Conservation (phyloP, 2,113 vertebrate genomes). For the Prolemur simus region DNA sequence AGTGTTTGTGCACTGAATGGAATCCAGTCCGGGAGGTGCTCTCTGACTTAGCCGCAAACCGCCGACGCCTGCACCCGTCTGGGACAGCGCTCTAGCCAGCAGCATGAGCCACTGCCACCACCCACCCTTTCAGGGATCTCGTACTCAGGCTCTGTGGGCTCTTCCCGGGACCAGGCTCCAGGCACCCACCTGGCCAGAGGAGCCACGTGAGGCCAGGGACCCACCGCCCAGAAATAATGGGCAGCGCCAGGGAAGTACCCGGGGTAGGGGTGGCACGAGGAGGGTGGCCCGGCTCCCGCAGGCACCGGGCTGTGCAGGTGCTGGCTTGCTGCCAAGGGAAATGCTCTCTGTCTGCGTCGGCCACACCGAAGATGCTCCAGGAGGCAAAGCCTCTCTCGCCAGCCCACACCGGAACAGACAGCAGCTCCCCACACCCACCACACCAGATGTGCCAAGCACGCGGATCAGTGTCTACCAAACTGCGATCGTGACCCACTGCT, state of each 20-base stretch:
- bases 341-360: accelerated
- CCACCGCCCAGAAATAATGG: not conserved
- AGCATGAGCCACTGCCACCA: no score
- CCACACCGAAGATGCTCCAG: not conserved
- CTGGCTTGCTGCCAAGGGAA: not conserved
- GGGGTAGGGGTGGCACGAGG: not conserved
- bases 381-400: not conserved
- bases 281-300: accelerated
- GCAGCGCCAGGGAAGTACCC: not conserved
- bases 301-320: not conserved
- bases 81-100: not conserved
- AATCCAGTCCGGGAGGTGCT: not conserved
- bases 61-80: not conserved
- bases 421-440: not conserved
- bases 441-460: not conserved
- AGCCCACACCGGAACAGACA: not conserved
- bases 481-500: not conserved
- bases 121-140: not conserved
- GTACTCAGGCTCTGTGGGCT: accelerated
- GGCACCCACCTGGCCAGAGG: not conserved
- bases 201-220: not conserved
- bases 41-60: not conserved
- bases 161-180: not conserved
- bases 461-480: not conserved
- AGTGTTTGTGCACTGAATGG: not conserved